Base-by-base conservation (phyloP, 1,140 invertebrate genomes). In the Orchesella cincta region DNA sequence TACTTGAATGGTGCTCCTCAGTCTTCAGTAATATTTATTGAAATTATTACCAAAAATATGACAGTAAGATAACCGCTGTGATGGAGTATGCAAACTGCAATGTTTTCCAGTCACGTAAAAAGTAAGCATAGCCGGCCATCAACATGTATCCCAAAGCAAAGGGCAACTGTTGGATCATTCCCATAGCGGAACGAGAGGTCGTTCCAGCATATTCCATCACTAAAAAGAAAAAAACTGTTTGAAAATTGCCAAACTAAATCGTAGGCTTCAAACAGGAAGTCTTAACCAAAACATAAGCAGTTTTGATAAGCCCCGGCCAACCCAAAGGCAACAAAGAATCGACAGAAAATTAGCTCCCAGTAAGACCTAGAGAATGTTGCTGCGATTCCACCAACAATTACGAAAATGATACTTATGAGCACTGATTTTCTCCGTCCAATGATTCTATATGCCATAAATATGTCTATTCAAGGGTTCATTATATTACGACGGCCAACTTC, bases 221-320 rank as follows among this genome's bases (percentile, higher is more conserved):
- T 0, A 52, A n/a, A 79, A 67, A 16, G 5, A 46, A 39, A 16
- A 39, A 67, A 67, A 8, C 3, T 62, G 54, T 26, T 62, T 62
- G 16, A 14, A 12, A 67, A 23, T 12, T 46, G 29, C n/a, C 28
- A 29, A 67, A 31, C 12, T 67, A 26, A 46, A 46, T 8, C 39
- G 20, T 46, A 46, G 8, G 8, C 20, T 46, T 20, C n/a, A n/a
- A 52, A 51, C 51, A 72, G 14, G 8, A 34, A 5, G 18, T 23
- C 84, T 83, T 83, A 85, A 84, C 82, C 18, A 92, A 84, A 20
- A 93, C 91, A 62, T 92, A n/a, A 91, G 16, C 90, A 91, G 34
- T 90, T 90, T 82, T 92, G 92, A 1, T 92, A 91, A 29, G 91
- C 90, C 5, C 91, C 91, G 3, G 92, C 91, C 8, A 90, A 91